A percentile compares a stretch with the other conserved stretches of the same genome.
phyloP scores from a whole-genome alignment of 2,888 invertebrate species.

The Brachyopa scutellaris region DNA sequence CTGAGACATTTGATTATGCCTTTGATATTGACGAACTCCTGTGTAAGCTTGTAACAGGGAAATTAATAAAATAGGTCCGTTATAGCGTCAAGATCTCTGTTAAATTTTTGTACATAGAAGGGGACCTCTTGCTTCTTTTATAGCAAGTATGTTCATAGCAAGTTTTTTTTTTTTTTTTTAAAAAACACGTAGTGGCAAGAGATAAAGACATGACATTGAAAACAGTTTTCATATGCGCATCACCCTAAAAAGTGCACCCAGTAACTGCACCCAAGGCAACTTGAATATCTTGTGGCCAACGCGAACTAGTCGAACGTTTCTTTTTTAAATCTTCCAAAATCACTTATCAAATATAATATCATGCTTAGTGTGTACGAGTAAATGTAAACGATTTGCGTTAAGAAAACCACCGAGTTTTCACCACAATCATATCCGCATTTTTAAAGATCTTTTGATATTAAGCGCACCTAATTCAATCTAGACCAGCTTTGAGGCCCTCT shows the following conservation, averaged over 20 bases:
- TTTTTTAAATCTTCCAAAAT: slow-evolving; percentile 36
- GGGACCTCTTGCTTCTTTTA: too few relatives aligned
- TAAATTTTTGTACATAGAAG: slow-evolving; percentile 17
- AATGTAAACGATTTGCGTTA: slow-evolving; percentile 20
- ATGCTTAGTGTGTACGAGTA: slow-evolving; percentile 27
- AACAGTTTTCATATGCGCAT: too few relatives aligned
- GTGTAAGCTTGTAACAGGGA: too few relatives aligned
- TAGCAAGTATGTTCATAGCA: slow-evolving; percentile 7
- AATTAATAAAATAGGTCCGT: too few relatives aligned
- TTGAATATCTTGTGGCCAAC: slow-evolving; percentile 10
- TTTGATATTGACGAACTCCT: too few relatives aligned
- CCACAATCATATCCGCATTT: slow-evolving; percentile 14
- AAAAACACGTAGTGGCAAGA: too few relatives aligned
- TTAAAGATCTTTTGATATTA: slow-evolving; percentile 27
- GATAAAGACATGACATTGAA: too few relatives aligned
- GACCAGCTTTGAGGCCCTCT: not conserved
- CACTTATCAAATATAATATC: not conserved
- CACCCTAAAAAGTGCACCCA: too few relatives aligned
- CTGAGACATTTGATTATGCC: too few relatives aligned
- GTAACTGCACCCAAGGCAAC: not conserved
- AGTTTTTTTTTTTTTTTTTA: slow-evolving; percentile 3
- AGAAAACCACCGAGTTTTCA: not conserved
- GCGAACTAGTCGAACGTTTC: slow-evolving; percentile 40
- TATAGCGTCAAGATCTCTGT: too few relatives aligned
- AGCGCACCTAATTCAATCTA: slow-evolving; percentile 25